Base-by-base conservation (phyloP, 2,797 vertebrate species). In the Siniperca undulata region DNA sequence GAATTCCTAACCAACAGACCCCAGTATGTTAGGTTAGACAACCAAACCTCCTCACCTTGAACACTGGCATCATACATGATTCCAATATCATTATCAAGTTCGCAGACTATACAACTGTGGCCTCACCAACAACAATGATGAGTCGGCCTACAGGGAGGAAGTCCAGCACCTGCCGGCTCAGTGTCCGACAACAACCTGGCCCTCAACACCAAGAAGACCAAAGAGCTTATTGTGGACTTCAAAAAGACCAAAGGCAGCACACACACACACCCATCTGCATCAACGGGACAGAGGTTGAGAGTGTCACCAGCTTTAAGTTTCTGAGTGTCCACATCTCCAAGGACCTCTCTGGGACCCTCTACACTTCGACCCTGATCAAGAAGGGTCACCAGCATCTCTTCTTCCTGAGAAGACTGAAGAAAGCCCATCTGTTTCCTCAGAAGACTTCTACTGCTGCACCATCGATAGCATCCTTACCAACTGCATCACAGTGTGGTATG, bases 181-280 rank as follows among this genome's bases (percentile, higher is more conserved):
- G 44, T 46, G 14, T 12, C 17, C 53, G 50, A 5, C 13, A 59
- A 7, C 36, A 36, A 36, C 36, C 36, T 36, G 36, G 36, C 36
- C 36, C 30, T 30, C 30, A 30, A 30, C 64, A 60, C 53, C 68
- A 27, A 20, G 9, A 78, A 71, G 4, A 60, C 67, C 2, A 76
- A 67, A 50, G 14, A 2, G 17, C 48, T 50, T 1, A 11, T 50
- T 50, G 17, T 52, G 30, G 3, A 62, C 13, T 38, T 46, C 12
- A 46, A 12, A 19, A 48, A 48, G 12, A 44, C 44, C 6, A 36
- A 30, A 7, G 13, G 14, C 1, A 0, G 36, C 36, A 36, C 5
- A 36, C 36, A 36, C 36, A 36, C 36, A 36, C 36, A 5, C 36
- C 24, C 24, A 7, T 48, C 27, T 3, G 9, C 8, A 64, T 20